Conservation (phyloP, 1,140 invertebrate genomes). For the Brachionus angularis region DNA sequence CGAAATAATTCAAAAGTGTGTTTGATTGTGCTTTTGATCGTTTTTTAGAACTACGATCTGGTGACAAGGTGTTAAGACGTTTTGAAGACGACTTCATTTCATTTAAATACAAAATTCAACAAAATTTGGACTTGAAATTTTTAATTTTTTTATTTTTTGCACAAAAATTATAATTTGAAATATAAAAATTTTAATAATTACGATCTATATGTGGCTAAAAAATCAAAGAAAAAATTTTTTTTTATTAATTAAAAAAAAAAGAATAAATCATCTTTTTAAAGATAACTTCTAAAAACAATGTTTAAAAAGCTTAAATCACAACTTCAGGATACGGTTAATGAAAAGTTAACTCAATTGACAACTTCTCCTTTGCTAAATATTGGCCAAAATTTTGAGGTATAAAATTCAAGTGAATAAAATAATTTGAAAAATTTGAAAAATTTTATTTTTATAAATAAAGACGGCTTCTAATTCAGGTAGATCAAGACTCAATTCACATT, state of each 20-base stretch:
- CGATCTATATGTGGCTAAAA: too few species aligned
- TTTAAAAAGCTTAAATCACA: constrained; percentile 38
- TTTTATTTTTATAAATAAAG: too few species aligned
- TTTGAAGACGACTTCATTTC: constrained; percentile 14
- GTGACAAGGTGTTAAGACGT: not conserved
- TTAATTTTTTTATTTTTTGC: too few species aligned
- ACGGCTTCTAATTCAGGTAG: constrained; percentile 8
- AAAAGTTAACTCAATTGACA: too few species aligned
- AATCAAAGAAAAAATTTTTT: too few species aligned
- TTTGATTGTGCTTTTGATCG: constrained; percentile 15
- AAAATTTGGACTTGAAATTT: too few species aligned
- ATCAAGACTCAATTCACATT: not conserved
- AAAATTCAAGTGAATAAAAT: not conserved
- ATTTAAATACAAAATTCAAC: too few species aligned
- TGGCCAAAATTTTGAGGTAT: constrained; percentile 8
- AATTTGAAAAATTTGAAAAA: not conserved
- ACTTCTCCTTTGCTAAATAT: not conserved
- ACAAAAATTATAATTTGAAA: too few species aligned
- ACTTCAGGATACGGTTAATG: constrained; percentile 2
- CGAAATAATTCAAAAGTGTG: constrained; percentile 22
- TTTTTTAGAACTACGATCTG: not conserved
- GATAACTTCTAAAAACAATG: too few species aligned
- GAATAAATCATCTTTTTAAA: too few species aligned
- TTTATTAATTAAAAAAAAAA: too few species aligned
- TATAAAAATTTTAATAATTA: too few species aligned